phyloP scores from a whole-genome alignment of 2,888 invertebrate species.

The Panzeria rudis region DNA sequence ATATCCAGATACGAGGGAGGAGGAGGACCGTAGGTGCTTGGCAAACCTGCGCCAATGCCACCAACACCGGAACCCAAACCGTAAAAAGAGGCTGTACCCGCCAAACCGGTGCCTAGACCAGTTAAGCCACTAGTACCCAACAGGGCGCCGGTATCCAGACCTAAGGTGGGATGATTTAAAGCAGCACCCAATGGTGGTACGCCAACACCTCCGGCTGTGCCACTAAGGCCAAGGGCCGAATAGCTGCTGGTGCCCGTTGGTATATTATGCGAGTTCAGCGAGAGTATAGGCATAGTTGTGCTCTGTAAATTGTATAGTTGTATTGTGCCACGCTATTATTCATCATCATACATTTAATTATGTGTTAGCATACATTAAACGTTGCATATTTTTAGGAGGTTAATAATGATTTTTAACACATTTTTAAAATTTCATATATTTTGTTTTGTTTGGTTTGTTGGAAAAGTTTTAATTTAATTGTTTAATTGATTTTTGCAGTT shows the following conservation, averaged over 20 bases:
- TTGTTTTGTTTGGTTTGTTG: constrained; percentile 21
- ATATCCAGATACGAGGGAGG: constrained; percentile 81
- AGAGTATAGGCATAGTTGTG: constrained; percentile 87
- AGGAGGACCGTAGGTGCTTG: constrained; percentile 80
- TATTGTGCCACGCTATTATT: constrained; percentile 83
- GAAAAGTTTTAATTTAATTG: not conserved
- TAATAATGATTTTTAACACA: constrained; percentile 51
- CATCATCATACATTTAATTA: constrained; percentile 19
- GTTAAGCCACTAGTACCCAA: constrained; percentile 75
- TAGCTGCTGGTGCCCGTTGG: constrained; percentile 83
- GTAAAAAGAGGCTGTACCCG: constrained; percentile 79
- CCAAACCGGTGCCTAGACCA: constrained; percentile 77
- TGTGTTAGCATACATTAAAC: constrained; percentile 30
- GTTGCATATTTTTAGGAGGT: constrained; percentile 36
- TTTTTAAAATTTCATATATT: constrained; percentile 45
- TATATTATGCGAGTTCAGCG: constrained; percentile 84
- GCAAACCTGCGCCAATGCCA: constrained; percentile 78
- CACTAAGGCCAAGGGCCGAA: constrained; percentile 82
- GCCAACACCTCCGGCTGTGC: constrained; percentile 74
- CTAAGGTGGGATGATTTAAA: constrained; percentile 82
- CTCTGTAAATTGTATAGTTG: constrained; percentile 86
- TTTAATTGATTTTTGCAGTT: constrained; percentile 15
- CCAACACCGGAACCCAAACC: constrained; percentile 75
- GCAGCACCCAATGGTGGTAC: constrained; percentile 79
- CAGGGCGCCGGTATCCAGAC: constrained; percentile 80